Base-by-base conservation (phyloP, 1,140 invertebrate genomes). In the Drosophila lowei region DNA sequence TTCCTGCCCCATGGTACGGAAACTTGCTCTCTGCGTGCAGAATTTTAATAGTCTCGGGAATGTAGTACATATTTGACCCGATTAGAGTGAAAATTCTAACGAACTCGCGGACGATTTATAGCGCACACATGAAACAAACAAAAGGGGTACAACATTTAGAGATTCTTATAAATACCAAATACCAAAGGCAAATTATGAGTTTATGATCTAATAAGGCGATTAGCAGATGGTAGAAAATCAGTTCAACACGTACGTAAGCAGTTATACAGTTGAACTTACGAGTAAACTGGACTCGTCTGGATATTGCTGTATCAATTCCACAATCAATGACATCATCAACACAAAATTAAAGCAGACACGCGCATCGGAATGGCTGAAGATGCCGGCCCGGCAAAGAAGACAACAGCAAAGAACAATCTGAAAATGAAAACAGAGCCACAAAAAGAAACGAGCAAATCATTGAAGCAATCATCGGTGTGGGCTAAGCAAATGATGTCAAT, bases 251-350 rank as follows among this genome's bases (percentile, higher is more conserved):
- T 49, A 41, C 13, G 15, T 9, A 21, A 9, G 18, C 15, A 23
- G 9, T 5, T 28, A 58, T 30, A 13, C 15, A 23, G 9, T 5
- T 28, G 30, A 21, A 13, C 5, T 18, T 34, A 25, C 42, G 66
- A 46, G 56, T 66, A 66, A 70, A 16, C 23, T 23, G 15, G 18
- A 60, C 7, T 21, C 25, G 67, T 63, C 25, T 63, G 55, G 23
- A 21, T 73, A 13, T 50, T 63, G 63, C 25, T 74, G 57, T 70
- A 81, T 60, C 62, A 80, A 56, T 46, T 71, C 55, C 42, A 64
- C 11, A 52, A 62, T 60, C 63, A 53, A 85, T 85, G 80, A 85
- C 80, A 85, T 85, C 80, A 85, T 52, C 81, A 54, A 64, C 50
- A 30, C n/a, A 7, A 67, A 85, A 78, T 77, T 72, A 61, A 76